A percentile compares a stretch with the other conserved stretches of the same genome.
Evolutionary conservation across 2,113 vertebrate genomes (phyloP).

Genomic region (Vidua macroura): DNA sequence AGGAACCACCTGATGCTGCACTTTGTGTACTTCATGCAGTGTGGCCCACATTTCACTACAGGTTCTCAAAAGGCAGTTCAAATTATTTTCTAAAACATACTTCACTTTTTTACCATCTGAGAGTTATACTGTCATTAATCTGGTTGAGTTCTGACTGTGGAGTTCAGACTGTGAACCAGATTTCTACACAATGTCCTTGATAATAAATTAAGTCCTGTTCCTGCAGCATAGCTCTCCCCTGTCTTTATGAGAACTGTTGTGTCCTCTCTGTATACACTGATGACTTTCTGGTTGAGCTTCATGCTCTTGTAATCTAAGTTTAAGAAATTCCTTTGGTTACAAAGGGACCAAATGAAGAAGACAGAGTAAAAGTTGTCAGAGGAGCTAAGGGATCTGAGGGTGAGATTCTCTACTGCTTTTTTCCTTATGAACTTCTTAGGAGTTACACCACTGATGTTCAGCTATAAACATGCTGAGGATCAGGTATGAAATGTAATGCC

Average conservation of each 20-base stretch:
- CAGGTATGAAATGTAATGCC: not conserved
- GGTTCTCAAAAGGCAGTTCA: not conserved
- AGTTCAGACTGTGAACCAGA: not conserved
- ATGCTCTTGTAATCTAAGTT: not conserved
- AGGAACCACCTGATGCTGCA: not conserved
- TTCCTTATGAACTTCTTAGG: not conserved
- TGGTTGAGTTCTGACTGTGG: not conserved
- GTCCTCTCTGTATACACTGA: not conserved
- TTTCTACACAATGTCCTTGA: not conserved
- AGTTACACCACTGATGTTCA: not conserved
- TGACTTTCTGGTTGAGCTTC: not conserved
- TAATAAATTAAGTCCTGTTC: not conserved
- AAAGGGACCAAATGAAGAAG: not conserved
- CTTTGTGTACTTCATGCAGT: not conserved
- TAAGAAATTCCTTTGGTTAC: not conserved
- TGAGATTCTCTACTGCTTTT: not conserved
- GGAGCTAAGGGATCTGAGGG: not conserved
- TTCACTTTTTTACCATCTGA: not conserved
- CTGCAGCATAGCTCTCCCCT: not conserved
- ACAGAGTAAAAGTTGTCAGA: not conserved
- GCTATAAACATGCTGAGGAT: not conserved
- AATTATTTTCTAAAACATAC: not conserved
- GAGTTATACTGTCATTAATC: not conserved
- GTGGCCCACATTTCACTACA: not conserved
- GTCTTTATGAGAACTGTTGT: not conserved